Base-by-base conservation (phyloP, 2,797 vertebrate genomes). In the Phoebastria nigripes region DNA sequence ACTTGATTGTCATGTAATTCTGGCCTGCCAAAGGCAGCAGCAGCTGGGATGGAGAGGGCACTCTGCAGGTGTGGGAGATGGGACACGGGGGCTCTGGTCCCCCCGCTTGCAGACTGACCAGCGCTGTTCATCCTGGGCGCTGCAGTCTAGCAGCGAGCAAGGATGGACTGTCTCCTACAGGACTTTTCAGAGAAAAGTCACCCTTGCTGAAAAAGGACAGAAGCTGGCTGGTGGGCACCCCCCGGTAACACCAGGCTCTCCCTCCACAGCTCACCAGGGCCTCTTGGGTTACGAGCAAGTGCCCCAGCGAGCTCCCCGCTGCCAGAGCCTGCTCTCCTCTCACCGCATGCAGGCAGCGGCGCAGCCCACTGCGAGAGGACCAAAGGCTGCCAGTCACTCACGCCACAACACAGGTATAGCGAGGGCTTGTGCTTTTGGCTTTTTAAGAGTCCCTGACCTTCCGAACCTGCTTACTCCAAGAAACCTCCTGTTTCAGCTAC, bases 341-440 rank as follows among this genome's bases (percentile, higher is more conserved):
- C 37, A 3, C 28, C 6, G 5, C 24, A 4, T 1, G 11, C 56
- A 41, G 80, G n/a, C 77, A 25, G 72, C 0, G 4, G 47, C 22
- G 25, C 59, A 17, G 54, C 37, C 16, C 17, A 1, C 39, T 55
- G 46, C 19, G 5, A 31, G 29, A 44, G 59, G 25, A 29, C 49
- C 41, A 49, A n/a, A n/a, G 66, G 89, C 89, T 81, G 92, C 88
- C 5, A 4, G 73, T 62, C 69, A 41, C 82, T 58, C 76, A 33
- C 74, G 62, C 63, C 62, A 47, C 33, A 42, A 6, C 90, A 49
- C 37, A 11, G 51, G 22, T 35, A 70, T 2, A 76, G 52, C 1
- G 0, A 77, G 83, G 67, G 63, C 80, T 94, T 93, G 94, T 91
- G 91, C 95, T 95, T 94, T 90, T 73, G 86, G 93, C 93, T 90